Conservation (phyloP, 1,140 invertebrate genomes). For the Drosophila pachea region DNA sequence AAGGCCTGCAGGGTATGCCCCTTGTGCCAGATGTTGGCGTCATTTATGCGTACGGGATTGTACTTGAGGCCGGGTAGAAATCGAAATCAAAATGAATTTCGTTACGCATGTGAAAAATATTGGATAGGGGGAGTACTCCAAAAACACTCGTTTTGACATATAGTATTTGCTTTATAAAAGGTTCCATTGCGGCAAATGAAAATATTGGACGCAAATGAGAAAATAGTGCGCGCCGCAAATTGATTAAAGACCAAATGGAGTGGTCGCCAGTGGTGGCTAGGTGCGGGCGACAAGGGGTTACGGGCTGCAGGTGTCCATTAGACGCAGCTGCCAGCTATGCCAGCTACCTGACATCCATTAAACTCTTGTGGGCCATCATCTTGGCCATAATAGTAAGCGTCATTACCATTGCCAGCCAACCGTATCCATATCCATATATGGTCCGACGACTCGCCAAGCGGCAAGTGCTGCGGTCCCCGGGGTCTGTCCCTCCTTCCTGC, state of each 20-base stretch:
- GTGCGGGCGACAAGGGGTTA: not conserved
- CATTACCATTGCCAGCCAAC: conserved; percentile 65
- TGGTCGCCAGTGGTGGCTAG: not conserved
- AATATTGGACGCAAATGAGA: conserved; percentile 40
- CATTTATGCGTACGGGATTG: conserved; percentile 68
- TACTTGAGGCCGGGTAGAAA: conserved; percentile 52
- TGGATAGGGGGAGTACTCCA: conserved; percentile 46
- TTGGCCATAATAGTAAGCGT: conserved; percentile 71
- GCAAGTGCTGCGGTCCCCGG: not conserved
- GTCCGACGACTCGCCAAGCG: not conserved
- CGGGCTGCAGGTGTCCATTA: conserved; percentile 28
- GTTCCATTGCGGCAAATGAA: conserved; percentile 40
- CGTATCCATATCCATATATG: conserved; percentile 45
- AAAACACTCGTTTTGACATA: conserved; percentile 24
- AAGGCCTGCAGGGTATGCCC: conserved; percentile 13
- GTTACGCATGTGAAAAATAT: too few species aligned
- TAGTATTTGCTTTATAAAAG: conserved; percentile 18
- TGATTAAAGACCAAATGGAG: conserved; percentile 44
- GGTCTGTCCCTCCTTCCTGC: conserved; percentile 1
- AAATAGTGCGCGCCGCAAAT: conserved; percentile 44
- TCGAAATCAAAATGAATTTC: conserved; percentile 63
- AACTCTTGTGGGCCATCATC: conserved; percentile 49
- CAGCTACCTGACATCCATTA: conserved; percentile 34
- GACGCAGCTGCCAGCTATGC: conserved; percentile 24
- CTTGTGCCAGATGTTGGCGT: conserved; percentile 62